Percentiles rank a stretch among this genome's conserved stretches.
phyloP scores from a whole-genome alignment of 2,113 vertebrate species.

The Probosciger aterrimus region DNA sequence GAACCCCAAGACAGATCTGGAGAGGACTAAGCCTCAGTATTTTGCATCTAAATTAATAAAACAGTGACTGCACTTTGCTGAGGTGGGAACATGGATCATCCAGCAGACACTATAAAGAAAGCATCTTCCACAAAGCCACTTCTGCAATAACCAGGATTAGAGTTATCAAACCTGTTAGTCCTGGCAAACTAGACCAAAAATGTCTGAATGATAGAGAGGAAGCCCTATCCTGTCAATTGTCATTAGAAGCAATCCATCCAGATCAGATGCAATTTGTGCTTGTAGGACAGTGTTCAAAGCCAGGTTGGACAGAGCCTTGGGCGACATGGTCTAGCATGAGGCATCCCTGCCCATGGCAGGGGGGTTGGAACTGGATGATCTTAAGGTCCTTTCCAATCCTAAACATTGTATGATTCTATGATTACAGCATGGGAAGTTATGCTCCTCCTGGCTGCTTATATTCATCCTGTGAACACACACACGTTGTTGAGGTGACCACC shows the following conservation, averaged over 20 bases:
- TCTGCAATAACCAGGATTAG: neutral
- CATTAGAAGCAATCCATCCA: neutral
- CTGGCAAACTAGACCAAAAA: neutral
- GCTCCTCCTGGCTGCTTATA: neutral
- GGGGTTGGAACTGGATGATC: neutral
- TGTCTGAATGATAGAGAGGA: neutral
- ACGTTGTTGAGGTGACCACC: neutral
- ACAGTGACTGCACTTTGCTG: neutral
- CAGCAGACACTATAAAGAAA: neutral
- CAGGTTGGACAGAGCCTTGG: neutral
- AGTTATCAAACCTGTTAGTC: neutral
- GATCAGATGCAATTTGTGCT: neutral
- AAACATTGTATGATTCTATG: neutral
- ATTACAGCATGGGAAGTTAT: neutral
- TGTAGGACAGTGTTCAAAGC: neutral
- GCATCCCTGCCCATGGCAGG: neutral
- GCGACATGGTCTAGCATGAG: neutral
- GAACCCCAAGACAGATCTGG: neutral
- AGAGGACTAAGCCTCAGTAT: neutral
- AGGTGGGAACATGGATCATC: neutral
- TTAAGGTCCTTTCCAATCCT: neutral
- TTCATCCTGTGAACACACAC: neutral
- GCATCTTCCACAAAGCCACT: neutral
- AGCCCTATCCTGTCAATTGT: neutral
- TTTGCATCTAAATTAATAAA: neutral